Conservation (phyloP, 2,113 vertebrate genomes). For the Cathartes aura region DNA sequence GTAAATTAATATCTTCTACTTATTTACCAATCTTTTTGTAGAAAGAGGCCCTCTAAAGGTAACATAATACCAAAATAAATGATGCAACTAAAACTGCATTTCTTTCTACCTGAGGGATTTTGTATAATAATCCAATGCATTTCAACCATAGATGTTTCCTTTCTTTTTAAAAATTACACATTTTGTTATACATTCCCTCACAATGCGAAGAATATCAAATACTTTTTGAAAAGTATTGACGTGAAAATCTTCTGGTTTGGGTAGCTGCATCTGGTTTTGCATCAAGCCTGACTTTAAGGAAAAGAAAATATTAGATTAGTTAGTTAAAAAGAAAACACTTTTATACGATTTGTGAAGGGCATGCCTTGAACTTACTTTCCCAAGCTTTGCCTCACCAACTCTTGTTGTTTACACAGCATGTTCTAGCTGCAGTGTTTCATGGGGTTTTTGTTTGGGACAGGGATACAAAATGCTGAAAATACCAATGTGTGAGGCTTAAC, state of each 20-base stretch:
- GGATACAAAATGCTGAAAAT: background rate
- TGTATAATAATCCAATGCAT: background rate
- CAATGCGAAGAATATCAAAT: background rate
- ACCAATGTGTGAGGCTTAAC: background rate
- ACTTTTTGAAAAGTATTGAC: background rate
- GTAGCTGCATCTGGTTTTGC: background rate
- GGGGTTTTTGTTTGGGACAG: background rate
- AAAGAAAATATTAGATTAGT: background rate
- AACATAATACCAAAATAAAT: background rate
- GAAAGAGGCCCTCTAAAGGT: background rate
- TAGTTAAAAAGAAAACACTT: background rate
- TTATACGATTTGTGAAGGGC: background rate
- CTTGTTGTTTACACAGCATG: background rate
- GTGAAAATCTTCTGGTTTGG: background rate
- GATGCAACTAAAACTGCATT: background rate
- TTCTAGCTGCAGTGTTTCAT: background rate
- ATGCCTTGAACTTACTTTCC: background rate
- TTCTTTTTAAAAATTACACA: background rate
- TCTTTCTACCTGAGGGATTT: background rate
- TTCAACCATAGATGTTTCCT: background rate
- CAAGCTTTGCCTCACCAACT: background rate
- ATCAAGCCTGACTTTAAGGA: background rate
- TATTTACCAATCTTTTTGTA: background rate
- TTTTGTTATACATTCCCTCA: background rate
- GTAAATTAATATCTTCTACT: background rate